Conservation (phyloP, 2,797 vertebrate species). For the Sitta carolinensis region DNA sequence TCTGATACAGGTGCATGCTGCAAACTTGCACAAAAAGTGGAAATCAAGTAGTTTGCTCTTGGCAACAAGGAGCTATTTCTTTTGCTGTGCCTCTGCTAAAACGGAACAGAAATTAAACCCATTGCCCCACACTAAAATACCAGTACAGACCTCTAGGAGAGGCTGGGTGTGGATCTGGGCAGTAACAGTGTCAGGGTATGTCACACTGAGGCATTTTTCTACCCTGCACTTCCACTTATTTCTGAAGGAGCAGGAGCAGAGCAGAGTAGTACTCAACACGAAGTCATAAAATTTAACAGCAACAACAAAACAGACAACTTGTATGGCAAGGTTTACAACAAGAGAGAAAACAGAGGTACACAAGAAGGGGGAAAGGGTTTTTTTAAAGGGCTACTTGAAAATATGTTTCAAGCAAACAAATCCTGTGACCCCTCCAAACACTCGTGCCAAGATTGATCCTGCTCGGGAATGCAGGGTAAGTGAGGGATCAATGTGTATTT, state of each 20-base stretch:
- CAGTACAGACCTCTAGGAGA: neutral
- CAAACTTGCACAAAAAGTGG: neutral
- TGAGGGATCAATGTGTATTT: neutral
- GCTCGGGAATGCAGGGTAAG: neutral
- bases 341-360: neutral
- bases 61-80: neutral
- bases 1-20: accelerated
- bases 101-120: neutral
- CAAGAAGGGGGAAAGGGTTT: neutral
- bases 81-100: neutral
- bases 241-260: neutral
- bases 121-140: neutral
- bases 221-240: neutral
- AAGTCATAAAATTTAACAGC: neutral
- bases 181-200: neutral
- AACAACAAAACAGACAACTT: neutral
- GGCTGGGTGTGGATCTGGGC: neutral
- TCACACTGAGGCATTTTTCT: neutral
- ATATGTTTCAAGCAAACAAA: slow-evolving; percentile 9
- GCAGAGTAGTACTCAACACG: neutral
- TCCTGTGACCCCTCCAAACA: neutral
- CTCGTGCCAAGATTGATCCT: neutral
- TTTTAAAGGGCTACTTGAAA: slow-evolving; percentile 17
- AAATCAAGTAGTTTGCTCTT: neutral
- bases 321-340: neutral